phyloP scores from a whole-genome alignment of 2,113 vertebrate genomes.

The Mormyrus iriodes region DNA sequence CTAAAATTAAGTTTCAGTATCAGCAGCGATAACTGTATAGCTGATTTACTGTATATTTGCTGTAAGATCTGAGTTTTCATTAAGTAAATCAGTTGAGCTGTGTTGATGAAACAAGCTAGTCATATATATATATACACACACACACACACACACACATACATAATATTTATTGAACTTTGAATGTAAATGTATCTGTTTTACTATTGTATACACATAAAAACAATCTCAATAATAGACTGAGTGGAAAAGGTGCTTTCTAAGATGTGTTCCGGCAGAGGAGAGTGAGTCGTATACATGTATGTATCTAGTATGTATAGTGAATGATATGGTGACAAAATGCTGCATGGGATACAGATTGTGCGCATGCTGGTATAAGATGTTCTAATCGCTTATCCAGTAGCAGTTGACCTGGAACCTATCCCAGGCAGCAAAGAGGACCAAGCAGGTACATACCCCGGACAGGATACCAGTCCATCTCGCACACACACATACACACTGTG shows the following conservation, averaged over 20 bases:
- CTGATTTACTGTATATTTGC: not conserved
- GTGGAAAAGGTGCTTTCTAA: not conserved
- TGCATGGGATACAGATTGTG: not conserved
- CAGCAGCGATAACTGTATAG: not conserved
- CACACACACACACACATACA: too few species aligned
- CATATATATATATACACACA: not conserved
- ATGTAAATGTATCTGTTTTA: not conserved
- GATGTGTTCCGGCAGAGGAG: not conserved
- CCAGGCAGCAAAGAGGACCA: not conserved
- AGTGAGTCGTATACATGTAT: not conserved
- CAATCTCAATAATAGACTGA: not conserved
- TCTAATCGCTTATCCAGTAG: not conserved
- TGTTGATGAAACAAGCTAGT: not conserved
- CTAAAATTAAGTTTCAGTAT: not conserved
- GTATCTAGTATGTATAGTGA: constrained; percentile 3
- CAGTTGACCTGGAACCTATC: not conserved
- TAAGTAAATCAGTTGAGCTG: not conserved
- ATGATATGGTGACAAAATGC: not conserved
- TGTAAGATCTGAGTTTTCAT: not conserved
- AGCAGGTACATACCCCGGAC: not conserved
- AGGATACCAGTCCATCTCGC: not conserved
- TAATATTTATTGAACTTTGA: constrained; percentile 10
- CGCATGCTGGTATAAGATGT: not conserved
- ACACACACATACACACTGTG: not conserved
- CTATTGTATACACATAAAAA: not conserved